These are phyloP conservation scores for Amphilophus citrinellus DNA, from an alignment of 2,113 vertebrate species.

Conservation along the genomic window DNA sequence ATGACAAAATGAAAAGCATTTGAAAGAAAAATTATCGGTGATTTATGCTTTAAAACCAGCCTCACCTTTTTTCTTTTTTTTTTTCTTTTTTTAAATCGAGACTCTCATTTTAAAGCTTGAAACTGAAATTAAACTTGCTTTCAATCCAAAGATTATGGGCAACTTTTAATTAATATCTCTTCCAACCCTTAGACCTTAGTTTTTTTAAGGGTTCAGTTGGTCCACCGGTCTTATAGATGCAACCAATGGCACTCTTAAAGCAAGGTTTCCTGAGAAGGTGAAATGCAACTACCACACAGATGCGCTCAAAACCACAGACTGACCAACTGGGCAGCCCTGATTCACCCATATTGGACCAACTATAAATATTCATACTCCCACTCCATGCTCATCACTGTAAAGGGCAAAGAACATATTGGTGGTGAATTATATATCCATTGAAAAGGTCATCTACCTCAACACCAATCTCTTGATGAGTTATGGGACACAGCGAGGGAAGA, in stretches of 20 bases:
- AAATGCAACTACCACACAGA: background rate
- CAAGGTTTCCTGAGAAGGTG: conserved; percentile 13
- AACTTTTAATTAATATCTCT: conserved; percentile 10
- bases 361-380: conserved; percentile 76
- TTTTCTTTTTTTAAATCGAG: background rate
- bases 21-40: background rate
- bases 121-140: conserved; percentile 9
- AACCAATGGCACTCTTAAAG: background rate
- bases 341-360: conserved; percentile 40
- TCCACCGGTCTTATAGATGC: background rate
- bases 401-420: conserved; percentile 80
- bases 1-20: background rate
- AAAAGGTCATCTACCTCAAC: conserved; percentile 79
- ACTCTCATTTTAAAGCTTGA: background rate
- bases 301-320: conserved; percentile 14
- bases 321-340: conserved; percentile 55
- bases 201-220: conserved; percentile 38
- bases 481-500: conserved; percentile 41
- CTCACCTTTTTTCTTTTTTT: background rate
- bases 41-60: background rate
- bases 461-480: conserved; percentile 76
- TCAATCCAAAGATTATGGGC: background rate
- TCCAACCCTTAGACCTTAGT: conserved; percentile 26
- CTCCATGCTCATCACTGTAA: conserved; percentile 73
- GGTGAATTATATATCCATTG: conserved; percentile 80